These are phyloP conservation scores for Altica lythri DNA, from an alignment of 2,888 invertebrate genomes.

Conservation along the genomic window DNA sequence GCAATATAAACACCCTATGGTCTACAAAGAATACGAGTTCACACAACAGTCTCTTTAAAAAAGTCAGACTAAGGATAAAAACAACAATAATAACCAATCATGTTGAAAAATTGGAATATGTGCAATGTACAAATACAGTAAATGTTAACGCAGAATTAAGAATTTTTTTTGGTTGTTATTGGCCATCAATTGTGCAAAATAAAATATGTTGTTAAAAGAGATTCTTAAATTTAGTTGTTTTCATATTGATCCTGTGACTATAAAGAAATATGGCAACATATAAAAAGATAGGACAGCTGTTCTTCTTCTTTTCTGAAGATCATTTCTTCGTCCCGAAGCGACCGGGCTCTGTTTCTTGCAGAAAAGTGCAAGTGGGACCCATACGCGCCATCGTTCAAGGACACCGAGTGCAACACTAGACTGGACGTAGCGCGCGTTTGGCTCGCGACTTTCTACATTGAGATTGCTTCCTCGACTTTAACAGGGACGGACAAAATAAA, in stretches of 20 bases:
- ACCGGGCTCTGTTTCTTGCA: slow-evolving; percentile 37
- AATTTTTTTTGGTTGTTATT: no score
- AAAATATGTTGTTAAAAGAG: not conserved
- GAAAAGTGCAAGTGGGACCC: slow-evolving; percentile 51
- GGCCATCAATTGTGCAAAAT: no score
- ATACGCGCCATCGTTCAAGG: slow-evolving; percentile 56
- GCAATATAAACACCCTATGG: not conserved
- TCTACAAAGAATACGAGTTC: no score
- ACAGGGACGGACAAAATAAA: slow-evolving; percentile 4
- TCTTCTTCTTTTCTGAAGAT: slow-evolving; percentile 35
- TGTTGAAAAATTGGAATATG: no score
- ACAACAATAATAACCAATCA: no score
- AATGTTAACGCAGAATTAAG: no score
- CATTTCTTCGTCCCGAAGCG: slow-evolving; percentile 34
- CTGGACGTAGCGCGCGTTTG: slow-evolving; percentile 51
- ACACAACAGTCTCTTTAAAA: no score
- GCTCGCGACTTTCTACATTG: slow-evolving; percentile 51
- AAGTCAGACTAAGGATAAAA: no score
- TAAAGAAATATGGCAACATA: slow-evolving; percentile 23
- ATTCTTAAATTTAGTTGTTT: no score
- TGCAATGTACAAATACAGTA: no score
- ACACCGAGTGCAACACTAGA: slow-evolving; percentile 52
- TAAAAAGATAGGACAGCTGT: slow-evolving; percentile 26
- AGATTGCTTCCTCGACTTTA: slow-evolving; percentile 36
- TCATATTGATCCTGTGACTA: no score